A percentile compares a stretch with the other conserved stretches of the same genome.
phyloP scores from a whole-genome alignment of 2,797 vertebrate species.

The Halcyon leucocephala region DNA sequence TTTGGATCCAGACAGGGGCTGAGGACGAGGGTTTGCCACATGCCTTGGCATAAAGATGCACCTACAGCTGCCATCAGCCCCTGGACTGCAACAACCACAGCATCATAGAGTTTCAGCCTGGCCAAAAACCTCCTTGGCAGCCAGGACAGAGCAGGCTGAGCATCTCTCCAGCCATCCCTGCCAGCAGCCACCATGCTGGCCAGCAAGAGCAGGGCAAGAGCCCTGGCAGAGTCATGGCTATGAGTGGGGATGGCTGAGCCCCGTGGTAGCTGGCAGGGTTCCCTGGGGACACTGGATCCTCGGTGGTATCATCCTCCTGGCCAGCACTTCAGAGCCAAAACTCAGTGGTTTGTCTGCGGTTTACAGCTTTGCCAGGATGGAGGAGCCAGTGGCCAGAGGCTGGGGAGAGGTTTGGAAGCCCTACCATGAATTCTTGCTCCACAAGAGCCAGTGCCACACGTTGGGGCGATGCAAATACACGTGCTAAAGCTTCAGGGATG shows the following conservation, averaged over 20 bases:
- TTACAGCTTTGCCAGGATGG: neutral
- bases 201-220: neutral
- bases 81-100: neutral
- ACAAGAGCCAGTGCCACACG: fast-evolving
- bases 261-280: neutral
- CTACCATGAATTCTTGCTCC: neutral
- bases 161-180: neutral
- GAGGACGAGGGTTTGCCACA: neutral
- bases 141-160: fast-evolving
- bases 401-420: neutral
- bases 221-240: fast-evolving
- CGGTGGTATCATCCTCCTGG: fast-evolving
- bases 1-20: neutral
- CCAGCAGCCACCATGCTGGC: neutral
- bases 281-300: neutral
- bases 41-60: neutral
- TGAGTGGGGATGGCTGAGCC: neutral
- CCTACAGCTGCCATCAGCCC: neutral
- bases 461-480: neutral
- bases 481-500: neutral
- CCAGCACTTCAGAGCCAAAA: neutral
- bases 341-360: neutral
- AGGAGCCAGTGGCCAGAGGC: neutral
- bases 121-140: neutral
- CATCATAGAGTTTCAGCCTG: fast-evolving